These are phyloP conservation scores for Hapalemur alaotrensis DNA, from an alignment of 2,797 vertebrate species.

Conservation along the genomic window DNA sequence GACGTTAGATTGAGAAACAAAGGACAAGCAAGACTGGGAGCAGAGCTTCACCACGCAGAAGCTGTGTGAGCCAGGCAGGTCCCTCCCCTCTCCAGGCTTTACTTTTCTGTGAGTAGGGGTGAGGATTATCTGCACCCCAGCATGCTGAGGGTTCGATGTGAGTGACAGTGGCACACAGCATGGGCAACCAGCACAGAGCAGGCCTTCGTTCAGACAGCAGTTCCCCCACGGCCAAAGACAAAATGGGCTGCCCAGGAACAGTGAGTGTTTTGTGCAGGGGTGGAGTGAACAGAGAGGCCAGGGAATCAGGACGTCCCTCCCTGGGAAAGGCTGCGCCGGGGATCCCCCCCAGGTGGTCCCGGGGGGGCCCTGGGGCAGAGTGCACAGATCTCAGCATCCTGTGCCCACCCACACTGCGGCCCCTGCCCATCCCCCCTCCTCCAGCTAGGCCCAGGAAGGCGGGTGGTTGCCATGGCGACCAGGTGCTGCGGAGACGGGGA, in stretches of 20 bases:
- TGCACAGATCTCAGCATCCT: neutral
- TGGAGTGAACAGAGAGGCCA: neutral
- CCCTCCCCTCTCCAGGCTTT: neutral
- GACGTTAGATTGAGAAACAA: neutral
- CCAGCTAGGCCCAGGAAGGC: neutral
- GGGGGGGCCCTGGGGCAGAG: neutral
- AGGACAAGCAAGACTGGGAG: no score
- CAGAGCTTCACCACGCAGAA: rapidly evolving
- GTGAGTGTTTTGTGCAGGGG: neutral
- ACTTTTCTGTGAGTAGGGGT: neutral
- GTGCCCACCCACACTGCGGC: neutral
- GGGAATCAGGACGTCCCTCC: neutral
- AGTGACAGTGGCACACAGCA: neutral
- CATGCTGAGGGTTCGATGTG: no score
- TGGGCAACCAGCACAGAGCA: neutral
- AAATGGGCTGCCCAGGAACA: neutral
- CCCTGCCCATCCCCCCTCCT: neutral
- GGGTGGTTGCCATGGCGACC: constrained; percentile 45
- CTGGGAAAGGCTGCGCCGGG: neutral
- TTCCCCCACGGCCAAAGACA: neutral
- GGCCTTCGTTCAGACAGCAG: neutral
- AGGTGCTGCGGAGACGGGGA: neutral
- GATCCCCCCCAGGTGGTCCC: neutral
- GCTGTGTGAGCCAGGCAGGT: neutral
- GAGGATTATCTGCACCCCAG: neutral